These are phyloP conservation scores for Lucilia sericata DNA, from an alignment of 1,140 invertebrate species.

Conservation along the genomic window DNA sequence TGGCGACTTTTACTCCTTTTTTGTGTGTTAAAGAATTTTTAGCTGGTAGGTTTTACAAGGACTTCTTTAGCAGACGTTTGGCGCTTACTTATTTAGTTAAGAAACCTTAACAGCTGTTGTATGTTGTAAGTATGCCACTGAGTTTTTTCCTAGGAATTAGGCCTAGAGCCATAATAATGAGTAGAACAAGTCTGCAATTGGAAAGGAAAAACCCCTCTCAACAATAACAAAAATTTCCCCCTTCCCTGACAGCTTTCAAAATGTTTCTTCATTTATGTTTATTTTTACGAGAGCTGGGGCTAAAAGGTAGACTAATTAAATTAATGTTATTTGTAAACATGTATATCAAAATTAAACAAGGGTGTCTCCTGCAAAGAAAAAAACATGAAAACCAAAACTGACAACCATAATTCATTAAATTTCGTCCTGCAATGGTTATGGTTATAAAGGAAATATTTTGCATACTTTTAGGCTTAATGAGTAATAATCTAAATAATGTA, in stretches of 20 bases:
- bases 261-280: not conserved
- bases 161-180: constrained; percentile 17
- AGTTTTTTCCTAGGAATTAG: not conserved
- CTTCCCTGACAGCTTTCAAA: not conserved
- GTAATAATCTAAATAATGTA: not conserved
- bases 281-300: not conserved
- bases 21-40: not conserved
- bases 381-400: no score
- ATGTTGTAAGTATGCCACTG: no score
- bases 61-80: not conserved
- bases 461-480: constrained; percentile 5
- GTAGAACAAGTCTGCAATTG: constrained; percentile 5
- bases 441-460: not conserved
- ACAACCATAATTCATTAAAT: not conserved
- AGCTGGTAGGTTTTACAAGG: not conserved
- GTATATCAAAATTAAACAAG: not conserved
- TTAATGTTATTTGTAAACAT: constrained; percentile 41
- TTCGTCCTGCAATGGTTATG: not conserved
- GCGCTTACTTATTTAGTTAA: not conserved
- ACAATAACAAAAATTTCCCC: not conserved
- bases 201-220: not conserved
- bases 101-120: constrained; percentile 40
- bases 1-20: constrained; percentile 36
- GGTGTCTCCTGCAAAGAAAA: not conserved
- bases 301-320: constrained; percentile 32